Evolutionary conservation across 2,888 invertebrate species (phyloP).

Genomic region (Ectemnius continuus): DNA sequence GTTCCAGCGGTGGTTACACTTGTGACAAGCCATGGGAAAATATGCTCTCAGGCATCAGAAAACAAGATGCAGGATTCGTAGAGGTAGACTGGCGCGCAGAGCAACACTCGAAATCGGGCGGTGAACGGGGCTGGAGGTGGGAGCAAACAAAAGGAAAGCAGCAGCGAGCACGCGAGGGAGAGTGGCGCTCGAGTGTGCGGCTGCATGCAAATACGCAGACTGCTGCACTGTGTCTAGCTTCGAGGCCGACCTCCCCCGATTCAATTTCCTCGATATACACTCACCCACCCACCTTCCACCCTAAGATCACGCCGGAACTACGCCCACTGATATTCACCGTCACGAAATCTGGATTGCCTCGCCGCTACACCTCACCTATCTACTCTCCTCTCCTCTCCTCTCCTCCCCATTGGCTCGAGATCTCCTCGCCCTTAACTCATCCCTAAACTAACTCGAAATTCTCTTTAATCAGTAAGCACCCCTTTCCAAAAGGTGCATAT

Average conservation of each 20-base stretch:
- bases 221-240: background rate
- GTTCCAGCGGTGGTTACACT: too few species aligned
- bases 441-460: too few species aligned
- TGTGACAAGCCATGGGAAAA: too few species aligned
- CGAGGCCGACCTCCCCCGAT: slow-evolving; percentile 22
- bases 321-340: slow-evolving; percentile 21
- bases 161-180: slow-evolving; percentile 16
- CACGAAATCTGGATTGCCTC: slow-evolving; percentile 24
- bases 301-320: background rate
- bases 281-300: too few species aligned
- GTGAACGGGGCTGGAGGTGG: background rate
- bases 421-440: too few species aligned
- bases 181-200: slow-evolving; percentile 16
- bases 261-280: slow-evolving; percentile 35
- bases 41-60: too few species aligned
- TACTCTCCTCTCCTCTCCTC: slow-evolving; percentile 9
- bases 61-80: too few species aligned
- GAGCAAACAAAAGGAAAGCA: slow-evolving; percentile 35
- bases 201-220: slow-evolving; percentile 32
- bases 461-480: too few species aligned
- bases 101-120: too few species aligned
- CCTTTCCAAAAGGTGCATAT: too few species aligned
- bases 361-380: slow-evolving; percentile 20
- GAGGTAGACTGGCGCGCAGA: too few species aligned
- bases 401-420: background rate